phyloP scores from a whole-genome alignment of 2,113 vertebrate genomes.

The Anhinga rufa region DNA sequence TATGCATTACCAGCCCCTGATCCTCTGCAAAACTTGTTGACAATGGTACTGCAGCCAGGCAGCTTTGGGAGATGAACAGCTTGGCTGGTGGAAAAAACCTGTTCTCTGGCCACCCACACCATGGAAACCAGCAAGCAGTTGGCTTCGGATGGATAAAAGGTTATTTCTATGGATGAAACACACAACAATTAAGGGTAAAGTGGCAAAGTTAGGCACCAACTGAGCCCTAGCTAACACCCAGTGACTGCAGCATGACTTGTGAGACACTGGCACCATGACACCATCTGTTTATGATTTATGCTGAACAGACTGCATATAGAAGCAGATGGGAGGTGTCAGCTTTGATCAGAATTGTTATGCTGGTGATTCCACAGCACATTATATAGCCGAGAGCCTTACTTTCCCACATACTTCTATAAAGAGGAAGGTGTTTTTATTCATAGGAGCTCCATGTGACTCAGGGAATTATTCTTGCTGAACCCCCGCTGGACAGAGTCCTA shows the following conservation, averaged over 20 bases:
- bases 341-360: constrained; percentile 30
- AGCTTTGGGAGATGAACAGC: constrained; percentile 31
- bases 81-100: constrained; percentile 38
- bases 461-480: not conserved
- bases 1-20: constrained; percentile 20
- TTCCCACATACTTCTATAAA: constrained; percentile 20
- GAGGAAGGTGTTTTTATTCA: not conserved
- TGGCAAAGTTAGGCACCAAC: not conserved
- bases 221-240: not conserved
- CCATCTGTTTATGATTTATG: constrained; percentile 50
- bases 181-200: constrained; percentile 5
- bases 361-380: constrained; percentile 1
- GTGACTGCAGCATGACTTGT: constrained; percentile 31
- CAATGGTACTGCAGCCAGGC: constrained; percentile 24
- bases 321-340: constrained; percentile 55
- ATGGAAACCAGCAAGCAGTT: constrained; percentile 34
- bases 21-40: constrained; percentile 55
- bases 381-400: not conserved
- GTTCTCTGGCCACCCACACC: constrained; percentile 15
- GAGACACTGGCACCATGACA: constrained; percentile 32
- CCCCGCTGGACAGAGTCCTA: not conserved
- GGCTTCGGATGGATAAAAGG: constrained; percentile 16
- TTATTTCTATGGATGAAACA: constrained; percentile 9
- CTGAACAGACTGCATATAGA: constrained; percentile 53
- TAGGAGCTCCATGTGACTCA: not conserved